Conservation (phyloP, 1,140 invertebrate genomes). For the Drosophila prosaltans region DNA sequence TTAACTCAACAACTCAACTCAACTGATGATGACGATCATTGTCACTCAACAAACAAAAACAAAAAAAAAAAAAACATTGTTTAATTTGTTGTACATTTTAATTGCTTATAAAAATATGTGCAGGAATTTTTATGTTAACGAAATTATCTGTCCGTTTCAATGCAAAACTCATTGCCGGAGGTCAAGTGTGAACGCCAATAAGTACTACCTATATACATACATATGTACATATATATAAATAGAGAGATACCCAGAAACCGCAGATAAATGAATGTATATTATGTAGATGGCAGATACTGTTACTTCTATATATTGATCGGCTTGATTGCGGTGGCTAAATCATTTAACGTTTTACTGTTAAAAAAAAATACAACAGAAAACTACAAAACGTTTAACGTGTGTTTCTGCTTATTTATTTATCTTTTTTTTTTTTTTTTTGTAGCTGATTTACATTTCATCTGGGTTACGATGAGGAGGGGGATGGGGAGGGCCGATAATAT, state of each 20-base stretch:
- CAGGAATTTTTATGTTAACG: conserved; percentile 63
- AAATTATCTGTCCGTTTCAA: conserved; percentile 58
- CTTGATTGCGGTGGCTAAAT: conserved; percentile 64
- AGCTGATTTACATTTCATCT: conserved; percentile 47
- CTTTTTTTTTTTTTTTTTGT: conserved; percentile 31
- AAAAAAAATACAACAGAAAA: conserved; percentile 21
- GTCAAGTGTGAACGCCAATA: conserved; percentile 54
- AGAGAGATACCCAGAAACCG: conserved; percentile 1
- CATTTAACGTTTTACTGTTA: conserved; percentile 72
- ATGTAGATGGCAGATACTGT: conserved; percentile 39
- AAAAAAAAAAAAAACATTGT: conserved; percentile 41
- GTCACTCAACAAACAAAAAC: conserved; percentile 61
- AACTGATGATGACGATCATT: conserved; percentile 27
- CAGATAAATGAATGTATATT: conserved; percentile 46
- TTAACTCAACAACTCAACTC: conserved; percentile 30
- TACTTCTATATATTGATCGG: conserved; percentile 47
- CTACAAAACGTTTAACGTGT: conserved; percentile 62
- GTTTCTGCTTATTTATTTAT: conserved; percentile 71
- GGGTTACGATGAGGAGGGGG: background rate
- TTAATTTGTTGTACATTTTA: conserved; percentile 73
- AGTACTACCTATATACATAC: conserved; percentile 8
- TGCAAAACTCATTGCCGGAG: conserved; percentile 53
- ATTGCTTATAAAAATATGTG: conserved; percentile 63
- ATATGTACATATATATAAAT: background rate
- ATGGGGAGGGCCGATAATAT: conserved; percentile 5